Evolutionary conservation across 2,888 invertebrate species (phyloP), one percentile per base, ranked within the genome.

Genomic region (Pterobdella sp.): DNA sequence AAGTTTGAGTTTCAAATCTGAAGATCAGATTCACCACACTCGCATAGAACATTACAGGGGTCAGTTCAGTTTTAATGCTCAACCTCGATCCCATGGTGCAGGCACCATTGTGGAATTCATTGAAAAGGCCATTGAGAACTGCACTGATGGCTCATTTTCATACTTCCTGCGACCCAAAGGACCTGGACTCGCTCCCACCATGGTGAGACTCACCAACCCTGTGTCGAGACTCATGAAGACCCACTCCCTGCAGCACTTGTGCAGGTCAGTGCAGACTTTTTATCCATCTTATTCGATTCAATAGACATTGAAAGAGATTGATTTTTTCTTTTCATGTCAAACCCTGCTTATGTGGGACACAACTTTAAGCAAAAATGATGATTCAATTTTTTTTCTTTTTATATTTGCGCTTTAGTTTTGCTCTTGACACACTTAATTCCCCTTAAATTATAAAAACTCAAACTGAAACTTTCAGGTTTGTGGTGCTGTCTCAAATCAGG

Each of bases 171-270:
- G 88, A 76, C 88, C 88, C 1, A 85, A 87, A 73, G 87, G 88
- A 73, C 88, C 88, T 22, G 77, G 76, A 56, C 69, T 75, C 18
- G 76, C 78, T 3, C 78, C 89, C 65, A 88, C 89, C 82, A 90
- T 90, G 1, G 90, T 91, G 63, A 87, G 89, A 66, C 84, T 91
- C 42, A 88, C 88, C 36, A 88, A 88, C 79, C 91, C 91, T 0
- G 86, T 91, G 10, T 90, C 90, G 67, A 87, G 91, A 72, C 90
- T 90, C 80, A 88, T 87, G 66, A 87, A 88, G 81, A 84, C 86
- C 77, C 87, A 88, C 75, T 88, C 88, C 32, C 84, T 91, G 76
- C 89, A 90, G 82, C 89, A 90, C 84, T 85, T 90, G 74, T 89
- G 90, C 79, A 87, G 90, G 63, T 89, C n/a, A n/a, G n/a, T n/a